A percentile compares a stretch with the other conserved stretches of the same genome.
Conservation (phyloP, 2,888 invertebrate species). For the Drosophila melanosoma region DNA sequence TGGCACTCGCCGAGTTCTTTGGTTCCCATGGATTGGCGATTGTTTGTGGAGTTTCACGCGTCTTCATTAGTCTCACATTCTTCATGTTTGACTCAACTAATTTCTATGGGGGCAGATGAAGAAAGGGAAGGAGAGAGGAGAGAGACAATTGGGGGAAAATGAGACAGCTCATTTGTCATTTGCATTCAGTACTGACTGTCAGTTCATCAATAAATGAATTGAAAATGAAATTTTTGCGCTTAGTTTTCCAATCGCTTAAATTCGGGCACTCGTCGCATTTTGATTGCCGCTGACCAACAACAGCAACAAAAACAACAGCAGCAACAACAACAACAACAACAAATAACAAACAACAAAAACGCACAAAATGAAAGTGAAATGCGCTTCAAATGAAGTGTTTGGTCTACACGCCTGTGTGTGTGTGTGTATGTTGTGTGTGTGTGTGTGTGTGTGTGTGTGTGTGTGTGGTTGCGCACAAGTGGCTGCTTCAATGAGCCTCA, state of each 20-base stretch:
- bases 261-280: conserved; percentile 52
- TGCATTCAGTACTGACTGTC: conserved; percentile 66
- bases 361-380: conserved; percentile 76
- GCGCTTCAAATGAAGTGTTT: conserved; percentile 73
- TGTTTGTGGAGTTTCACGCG: background rate
- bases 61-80: conserved; percentile 10
- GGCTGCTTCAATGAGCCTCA: conserved; percentile 71
- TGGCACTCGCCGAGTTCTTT: background rate
- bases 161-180: conserved; percentile 59
- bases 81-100: background rate
- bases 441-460: conserved; percentile 21
- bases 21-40: background rate
- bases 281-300: conserved; percentile 57
- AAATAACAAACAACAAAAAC: conserved; percentile 10
- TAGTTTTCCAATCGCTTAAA: conserved; percentile 48
- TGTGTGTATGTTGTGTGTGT: conserved; percentile 13
- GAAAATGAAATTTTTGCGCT: conserved; percentile 71
- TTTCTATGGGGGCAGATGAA: background rate
- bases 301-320: conserved; percentile 3
- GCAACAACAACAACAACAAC: conserved; percentile 3
- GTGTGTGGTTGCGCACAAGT: conserved; percentile 43
- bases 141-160: conserved; percentile 17
- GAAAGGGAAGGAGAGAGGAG: background rate
- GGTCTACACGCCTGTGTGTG: conserved; percentile 25
- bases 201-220: conserved; percentile 74